These are phyloP conservation scores for Allochrocebus solatus DNA, from an alignment of 2,797 vertebrate species.

Conservation along the genomic window DNA sequence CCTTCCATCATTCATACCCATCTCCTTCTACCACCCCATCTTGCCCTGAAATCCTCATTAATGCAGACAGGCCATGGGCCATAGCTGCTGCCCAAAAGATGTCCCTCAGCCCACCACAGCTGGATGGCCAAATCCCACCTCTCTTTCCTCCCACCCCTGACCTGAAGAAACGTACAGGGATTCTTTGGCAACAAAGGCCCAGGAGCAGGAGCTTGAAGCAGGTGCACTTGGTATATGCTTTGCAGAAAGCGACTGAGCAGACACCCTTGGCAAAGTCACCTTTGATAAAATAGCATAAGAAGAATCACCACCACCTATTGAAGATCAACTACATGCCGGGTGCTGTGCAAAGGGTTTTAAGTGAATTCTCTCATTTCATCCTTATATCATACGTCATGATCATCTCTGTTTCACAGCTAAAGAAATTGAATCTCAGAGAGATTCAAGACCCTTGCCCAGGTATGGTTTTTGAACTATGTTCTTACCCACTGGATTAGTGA, in stretches of 20 bases:
- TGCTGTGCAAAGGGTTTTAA: neutral
- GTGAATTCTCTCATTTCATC: neutral
- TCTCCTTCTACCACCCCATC: neutral
- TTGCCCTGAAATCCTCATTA: neutral
- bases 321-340: neutral
- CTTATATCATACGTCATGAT: rapidly evolving
- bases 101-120: neutral
- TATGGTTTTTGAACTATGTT: neutral
- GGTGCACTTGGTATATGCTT: neutral
- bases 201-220: neutral
- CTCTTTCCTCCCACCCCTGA: neutral
- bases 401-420: neutral
- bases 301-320: neutral
- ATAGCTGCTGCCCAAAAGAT: neutral
- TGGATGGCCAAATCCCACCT: neutral
- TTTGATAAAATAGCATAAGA: neutral
- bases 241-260: neutral
- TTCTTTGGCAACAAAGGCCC: neutral
- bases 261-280: neutral
- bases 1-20: neutral
- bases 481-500: neutral
- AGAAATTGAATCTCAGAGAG: neutral
- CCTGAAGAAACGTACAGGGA: neutral
- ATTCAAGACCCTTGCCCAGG: neutral
- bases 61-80: neutral